Conservation (phyloP, 2,797 vertebrate species). For the Liasis olivaceus region DNA sequence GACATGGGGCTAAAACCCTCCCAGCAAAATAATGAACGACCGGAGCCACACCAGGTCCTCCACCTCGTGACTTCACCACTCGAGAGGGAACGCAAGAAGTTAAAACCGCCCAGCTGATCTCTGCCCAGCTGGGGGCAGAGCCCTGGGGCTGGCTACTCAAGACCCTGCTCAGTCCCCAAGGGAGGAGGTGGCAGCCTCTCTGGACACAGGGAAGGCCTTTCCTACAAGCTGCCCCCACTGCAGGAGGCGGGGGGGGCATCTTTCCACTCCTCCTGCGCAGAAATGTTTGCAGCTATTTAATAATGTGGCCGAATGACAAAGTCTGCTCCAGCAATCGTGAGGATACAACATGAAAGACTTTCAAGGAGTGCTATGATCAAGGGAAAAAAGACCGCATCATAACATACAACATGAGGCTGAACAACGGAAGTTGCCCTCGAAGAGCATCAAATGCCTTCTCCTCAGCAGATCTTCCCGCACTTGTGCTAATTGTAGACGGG, state of each 20-base stretch:
- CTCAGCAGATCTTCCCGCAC: neutral
- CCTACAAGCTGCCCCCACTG: too few species aligned
- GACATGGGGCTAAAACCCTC: too few species aligned
- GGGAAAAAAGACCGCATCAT: too few species aligned
- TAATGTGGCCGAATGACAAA: neutral
- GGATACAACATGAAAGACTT: neutral
- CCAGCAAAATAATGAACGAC: too few species aligned
- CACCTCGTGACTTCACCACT: too few species aligned
- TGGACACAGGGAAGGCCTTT: too few species aligned
- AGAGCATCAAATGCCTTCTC: accelerated
- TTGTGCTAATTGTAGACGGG: neutral
- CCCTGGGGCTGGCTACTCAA: neutral
- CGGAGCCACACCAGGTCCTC: too few species aligned
- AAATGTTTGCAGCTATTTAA: neutral
- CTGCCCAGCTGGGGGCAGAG: neutral
- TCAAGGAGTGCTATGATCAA: neutral
- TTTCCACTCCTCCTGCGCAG: neutral
- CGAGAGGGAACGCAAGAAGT: too few species aligned
- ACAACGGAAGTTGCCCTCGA: accelerated
- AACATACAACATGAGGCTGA: neutral
- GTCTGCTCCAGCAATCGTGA: neutral
- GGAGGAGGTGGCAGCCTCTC: neutral
- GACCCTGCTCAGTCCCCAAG: neutral
- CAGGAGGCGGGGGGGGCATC: neutral
- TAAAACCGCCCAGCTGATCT: too few species aligned